Percentiles rank a stretch among this genome's conserved stretches.
These are phyloP conservation scores for Charadrius vociferus DNA, from an alignment of 2,113 vertebrate genomes.

Conservation along the genomic window DNA sequence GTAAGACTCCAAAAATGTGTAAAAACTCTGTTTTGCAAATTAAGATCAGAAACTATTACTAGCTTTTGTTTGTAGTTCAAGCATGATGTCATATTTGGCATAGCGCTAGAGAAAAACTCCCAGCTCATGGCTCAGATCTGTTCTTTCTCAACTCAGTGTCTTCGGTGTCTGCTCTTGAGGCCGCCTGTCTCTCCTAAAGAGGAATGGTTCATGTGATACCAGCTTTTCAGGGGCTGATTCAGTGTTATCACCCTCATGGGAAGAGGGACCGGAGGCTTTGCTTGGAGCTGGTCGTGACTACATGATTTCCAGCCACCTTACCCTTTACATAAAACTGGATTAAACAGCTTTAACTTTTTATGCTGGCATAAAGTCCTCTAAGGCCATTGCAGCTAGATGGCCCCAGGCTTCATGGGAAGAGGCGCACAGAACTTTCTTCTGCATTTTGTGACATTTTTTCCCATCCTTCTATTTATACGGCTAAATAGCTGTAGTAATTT, in stretches of 20 bases:
- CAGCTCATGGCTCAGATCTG: slow-evolving; percentile 39
- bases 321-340: neutral
- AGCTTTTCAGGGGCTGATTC: neutral
- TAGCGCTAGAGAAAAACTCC: slow-evolving; percentile 45
- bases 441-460: neutral
- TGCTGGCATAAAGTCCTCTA: neutral
- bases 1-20: slow-evolving; percentile 64
- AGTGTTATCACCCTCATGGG: neutral
- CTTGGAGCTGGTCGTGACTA: neutral
- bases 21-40: slow-evolving; percentile 71
- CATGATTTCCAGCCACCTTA: slow-evolving; percentile 1
- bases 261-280: neutral
- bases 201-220: neutral
- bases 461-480: neutral
- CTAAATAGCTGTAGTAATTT: neutral
- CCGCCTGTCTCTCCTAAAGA: neutral
- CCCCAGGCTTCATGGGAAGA: neutral
- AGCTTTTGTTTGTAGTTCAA: slow-evolving; percentile 74
- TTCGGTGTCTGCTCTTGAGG: slow-evolving; percentile 17
- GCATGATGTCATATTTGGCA: slow-evolving; percentile 76
- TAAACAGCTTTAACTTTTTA: neutral
- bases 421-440: neutral
- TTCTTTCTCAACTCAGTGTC: slow-evolving; percentile 7
- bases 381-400: neutral
- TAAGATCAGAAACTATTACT: slow-evolving; percentile 76